phyloP scores from a whole-genome alignment of 2,797 vertebrate species.

The Glossophaga mutica region DNA sequence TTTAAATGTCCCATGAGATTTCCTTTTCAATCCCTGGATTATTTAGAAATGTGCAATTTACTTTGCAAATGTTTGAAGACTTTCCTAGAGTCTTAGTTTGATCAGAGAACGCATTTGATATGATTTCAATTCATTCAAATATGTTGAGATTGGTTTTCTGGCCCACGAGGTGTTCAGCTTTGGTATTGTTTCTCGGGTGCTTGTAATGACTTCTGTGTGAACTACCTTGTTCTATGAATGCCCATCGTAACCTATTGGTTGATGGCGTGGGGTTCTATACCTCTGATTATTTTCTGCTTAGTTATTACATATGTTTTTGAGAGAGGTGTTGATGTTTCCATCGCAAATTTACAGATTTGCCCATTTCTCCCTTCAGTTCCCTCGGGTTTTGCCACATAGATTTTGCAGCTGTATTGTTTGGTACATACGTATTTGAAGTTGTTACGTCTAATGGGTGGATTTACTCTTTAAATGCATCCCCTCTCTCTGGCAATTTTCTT shows the following conservation, averaged over 20 bases:
- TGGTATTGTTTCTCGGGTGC: not conserved
- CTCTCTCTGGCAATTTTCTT: not conserved
- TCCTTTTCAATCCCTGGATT: not conserved
- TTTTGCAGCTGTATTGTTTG: not conserved
- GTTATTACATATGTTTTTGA: not conserved
- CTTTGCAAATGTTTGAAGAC: not conserved
- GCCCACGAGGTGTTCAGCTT: not conserved
- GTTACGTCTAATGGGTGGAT: not conserved
- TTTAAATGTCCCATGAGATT: not conserved
- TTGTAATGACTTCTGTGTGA: not conserved
- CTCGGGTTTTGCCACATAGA: not conserved
- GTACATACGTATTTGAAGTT: not conserved
- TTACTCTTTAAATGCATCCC: not conserved
- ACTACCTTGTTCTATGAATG: not conserved
- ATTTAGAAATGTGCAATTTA: not conserved
- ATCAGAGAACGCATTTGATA: not conserved
- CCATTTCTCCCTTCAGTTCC: not conserved
- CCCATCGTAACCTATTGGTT: not conserved
- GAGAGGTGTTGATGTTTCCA: not conserved
- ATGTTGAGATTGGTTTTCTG: not conserved
- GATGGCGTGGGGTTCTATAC: not conserved
- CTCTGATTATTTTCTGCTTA: not conserved
- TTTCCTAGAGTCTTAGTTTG: not conserved
- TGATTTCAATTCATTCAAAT: not conserved
- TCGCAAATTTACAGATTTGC: not conserved